Evolutionary conservation across 2,113 vertebrate genomes (phyloP), one percentile per base, ranked within the genome.

Genomic region (Dromaius novaehollandiae): DNA sequence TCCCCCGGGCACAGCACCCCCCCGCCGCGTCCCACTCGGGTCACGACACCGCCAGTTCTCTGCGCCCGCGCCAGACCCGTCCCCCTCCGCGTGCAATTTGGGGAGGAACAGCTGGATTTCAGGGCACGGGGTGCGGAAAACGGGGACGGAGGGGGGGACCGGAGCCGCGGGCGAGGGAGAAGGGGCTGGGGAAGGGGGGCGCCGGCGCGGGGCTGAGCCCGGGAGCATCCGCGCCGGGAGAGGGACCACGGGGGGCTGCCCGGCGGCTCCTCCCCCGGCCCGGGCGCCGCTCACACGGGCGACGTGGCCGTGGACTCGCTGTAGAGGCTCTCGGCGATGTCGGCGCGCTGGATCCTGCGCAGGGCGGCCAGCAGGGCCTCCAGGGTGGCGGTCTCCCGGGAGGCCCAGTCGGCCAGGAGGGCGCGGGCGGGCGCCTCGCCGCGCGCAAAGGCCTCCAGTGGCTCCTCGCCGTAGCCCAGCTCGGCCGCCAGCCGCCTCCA

Each of bases 401-500:
- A 83, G 0, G 98, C 98, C 99, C 99, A 99, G 96, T 99, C 99
- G 0, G 98, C 98, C 56, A 99, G 98, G 56, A 99, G 98, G 2
- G 99, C 99, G 0, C 98, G 98, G 55, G 98, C 98, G 0, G 99
- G 99, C 9, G 98, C 97, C 78, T 99, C 99, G 68, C 99, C 99
- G 32, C 98, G 98, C 4, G 97, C 98, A 98, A 99, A 99, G 89
- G 98, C 98, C 79, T 98, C 98, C 51, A 99, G 99, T 68, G 99
- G 98, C 77, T 99, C 99, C 40, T 99, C 98, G 86, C 98, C 98
- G 95, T 99, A 99, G 74, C 99, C 99, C 93, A 99, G 98, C 95
- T 99, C 98, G 3, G 98, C 98, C 0, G 99, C 99, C 97, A 99
- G 98, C 96, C 97, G 98, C 96, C 98, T 97, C 99, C 99, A 99